A percentile compares a stretch with the other conserved stretches of the same genome.
Evolutionary conservation across 2,888 invertebrate species (phyloP).

Genomic region (Trichogramma dendrolimi): DNA sequence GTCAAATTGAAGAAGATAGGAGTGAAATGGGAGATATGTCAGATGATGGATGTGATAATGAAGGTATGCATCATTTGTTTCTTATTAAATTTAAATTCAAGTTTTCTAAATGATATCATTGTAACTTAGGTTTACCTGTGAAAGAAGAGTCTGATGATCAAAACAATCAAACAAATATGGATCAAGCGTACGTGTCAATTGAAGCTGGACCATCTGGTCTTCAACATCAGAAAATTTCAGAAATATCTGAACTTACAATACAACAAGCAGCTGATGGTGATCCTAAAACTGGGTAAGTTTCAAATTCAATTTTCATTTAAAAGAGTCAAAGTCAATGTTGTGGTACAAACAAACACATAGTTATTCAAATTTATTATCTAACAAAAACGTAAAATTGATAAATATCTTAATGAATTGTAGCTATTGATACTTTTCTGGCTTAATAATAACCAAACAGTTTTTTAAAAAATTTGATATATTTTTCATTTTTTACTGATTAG

Average conservation of each 20-base stretch:
- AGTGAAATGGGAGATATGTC: conserved; percentile 48
- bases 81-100: neutral
- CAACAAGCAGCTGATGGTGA: conserved; percentile 43
- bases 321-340: conserved; percentile 47
- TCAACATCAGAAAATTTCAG: conserved; percentile 49
- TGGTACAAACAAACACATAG: conserved; percentile 43
- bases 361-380: neutral
- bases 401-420: neutral
- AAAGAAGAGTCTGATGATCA: conserved; percentile 49
- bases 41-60: conserved; percentile 48
- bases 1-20: conserved; percentile 44
- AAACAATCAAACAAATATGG: conserved; percentile 43
- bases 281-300: conserved; percentile 52
- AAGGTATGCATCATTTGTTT: conserved; percentile 36
- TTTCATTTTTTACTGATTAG: conserved; percentile 33
- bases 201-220: conserved; percentile 51
- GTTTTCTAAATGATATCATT: neutral
- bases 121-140: conserved; percentile 43
- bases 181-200: conserved; percentile 49
- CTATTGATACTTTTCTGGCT: neutral
- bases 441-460: neutral
- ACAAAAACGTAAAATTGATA: neutral
- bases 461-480: conserved; percentile 5
- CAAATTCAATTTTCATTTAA: conserved; percentile 28
- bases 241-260: conserved; percentile 46